Conservation (phyloP, 1,140 invertebrate species). For the Spodoptera frugiperda region DNA sequence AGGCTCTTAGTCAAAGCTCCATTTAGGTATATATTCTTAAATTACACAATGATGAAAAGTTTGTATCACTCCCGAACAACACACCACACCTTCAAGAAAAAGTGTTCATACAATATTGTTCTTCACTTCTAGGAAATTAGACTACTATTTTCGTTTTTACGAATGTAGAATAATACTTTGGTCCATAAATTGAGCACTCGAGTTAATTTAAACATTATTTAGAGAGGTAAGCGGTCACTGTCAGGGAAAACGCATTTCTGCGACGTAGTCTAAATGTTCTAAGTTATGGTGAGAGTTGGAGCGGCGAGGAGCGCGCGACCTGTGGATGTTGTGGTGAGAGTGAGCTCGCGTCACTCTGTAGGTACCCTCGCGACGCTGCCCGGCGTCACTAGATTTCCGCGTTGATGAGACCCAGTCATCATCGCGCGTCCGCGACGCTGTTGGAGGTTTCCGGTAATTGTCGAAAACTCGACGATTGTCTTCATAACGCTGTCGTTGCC, state of each 20-base stretch:
- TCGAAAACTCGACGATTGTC: slow-evolving; percentile 75
- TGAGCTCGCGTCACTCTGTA: slow-evolving; percentile 84
- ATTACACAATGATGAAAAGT: slow-evolving; percentile 14
- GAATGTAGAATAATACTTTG: slow-evolving; percentile 68
- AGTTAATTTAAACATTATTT: slow-evolving; percentile 64
- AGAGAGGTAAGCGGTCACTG: slow-evolving; percentile 62
- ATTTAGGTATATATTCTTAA: slow-evolving; percentile 1
- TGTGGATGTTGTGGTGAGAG: slow-evolving; percentile 85
- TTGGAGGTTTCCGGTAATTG: slow-evolving; percentile 72
- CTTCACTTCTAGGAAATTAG: slow-evolving; percentile 37
- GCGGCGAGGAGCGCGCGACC: slow-evolving; percentile 76
- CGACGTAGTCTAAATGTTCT: slow-evolving; percentile 87
- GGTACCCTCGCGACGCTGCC: slow-evolving; percentile 67
- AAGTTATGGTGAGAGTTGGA: slow-evolving; percentile 86
- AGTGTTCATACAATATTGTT: slow-evolving; percentile 18
- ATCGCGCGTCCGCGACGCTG: slow-evolving; percentile 59
- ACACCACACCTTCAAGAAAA: slow-evolving; percentile 24
- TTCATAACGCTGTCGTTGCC: slow-evolving; percentile 83
- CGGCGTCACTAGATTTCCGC: slow-evolving; percentile 73
- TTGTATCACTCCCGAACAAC: slow-evolving; percentile 16
- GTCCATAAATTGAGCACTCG: slow-evolving; percentile 82
- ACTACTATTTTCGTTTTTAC: slow-evolving; percentile 27
- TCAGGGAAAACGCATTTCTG: slow-evolving; percentile 88
- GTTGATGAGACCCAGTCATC: slow-evolving; percentile 70
- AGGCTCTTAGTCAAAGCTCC: slow-evolving; percentile 41